Conservation (phyloP, 1,140 invertebrate species). For the Pseudomyrmex cubaensis region DNA sequence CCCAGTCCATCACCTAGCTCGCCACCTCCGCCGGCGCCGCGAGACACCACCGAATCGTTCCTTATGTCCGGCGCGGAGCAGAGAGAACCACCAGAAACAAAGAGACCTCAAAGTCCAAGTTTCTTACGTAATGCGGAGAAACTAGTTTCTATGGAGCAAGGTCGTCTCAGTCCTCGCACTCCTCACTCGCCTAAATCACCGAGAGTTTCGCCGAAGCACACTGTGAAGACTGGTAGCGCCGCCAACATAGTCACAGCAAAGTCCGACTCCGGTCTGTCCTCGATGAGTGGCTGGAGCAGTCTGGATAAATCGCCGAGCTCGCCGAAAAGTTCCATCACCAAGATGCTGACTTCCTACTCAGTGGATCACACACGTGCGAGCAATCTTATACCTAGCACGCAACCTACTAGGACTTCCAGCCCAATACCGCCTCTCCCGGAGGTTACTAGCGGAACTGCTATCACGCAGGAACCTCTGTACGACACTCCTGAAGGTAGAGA, state of each 20-base stretch:
- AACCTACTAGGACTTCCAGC: slow-evolving; percentile 74
- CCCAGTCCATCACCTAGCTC: slow-evolving; percentile 87
- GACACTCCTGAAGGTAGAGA: slow-evolving; percentile 82
- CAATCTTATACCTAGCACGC: slow-evolving; percentile 72
- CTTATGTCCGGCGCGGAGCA: slow-evolving; percentile 80
- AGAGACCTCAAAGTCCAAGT: slow-evolving; percentile 82
- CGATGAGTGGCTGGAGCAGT: slow-evolving; percentile 94
- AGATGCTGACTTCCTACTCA: slow-evolving; percentile 80
- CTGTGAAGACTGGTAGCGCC: slow-evolving; percentile 86
- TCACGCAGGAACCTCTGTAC: slow-evolving; percentile 82
- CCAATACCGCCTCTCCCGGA: slow-evolving; percentile 80
- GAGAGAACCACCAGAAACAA: slow-evolving; percentile 74
- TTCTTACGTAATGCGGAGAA: slow-evolving; percentile 82
- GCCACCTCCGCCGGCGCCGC: slow-evolving; percentile 92
- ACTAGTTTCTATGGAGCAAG: slow-evolving; percentile 81
- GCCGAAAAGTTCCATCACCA: slow-evolving; percentile 85
- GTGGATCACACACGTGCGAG: slow-evolving; percentile 77
- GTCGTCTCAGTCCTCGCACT: slow-evolving; percentile 87
- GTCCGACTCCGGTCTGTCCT: slow-evolving; percentile 93
- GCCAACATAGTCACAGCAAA: slow-evolving; percentile 89
- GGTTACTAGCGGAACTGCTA: slow-evolving; percentile 61
- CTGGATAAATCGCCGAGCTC: slow-evolving; percentile 93
- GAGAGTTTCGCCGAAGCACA: slow-evolving; percentile 90
- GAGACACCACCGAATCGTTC: slow-evolving; percentile 86
- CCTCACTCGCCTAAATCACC: slow-evolving; percentile 90